Base-by-base conservation (phyloP, 2,888 invertebrate genomes). In the Adelognathus sp. region DNA sequence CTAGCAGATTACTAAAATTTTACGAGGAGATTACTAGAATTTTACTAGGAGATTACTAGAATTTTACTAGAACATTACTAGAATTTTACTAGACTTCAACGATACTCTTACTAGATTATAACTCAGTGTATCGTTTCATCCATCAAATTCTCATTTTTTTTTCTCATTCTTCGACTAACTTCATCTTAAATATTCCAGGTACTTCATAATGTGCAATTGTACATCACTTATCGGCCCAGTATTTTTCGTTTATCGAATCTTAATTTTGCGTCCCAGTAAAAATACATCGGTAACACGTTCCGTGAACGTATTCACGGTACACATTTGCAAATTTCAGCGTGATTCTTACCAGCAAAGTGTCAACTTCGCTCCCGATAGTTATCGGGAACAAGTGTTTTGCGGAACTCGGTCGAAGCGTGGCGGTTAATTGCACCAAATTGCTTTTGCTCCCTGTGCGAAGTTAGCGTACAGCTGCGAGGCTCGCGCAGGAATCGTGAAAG, bases 361-460 rank as follows among this genome's bases (percentile, higher is more conserved):
- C 75, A 75, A 71, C 56, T 71, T 75, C 41, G 71, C 50, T 75
- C 27, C 46, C 64, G 69, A 79, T 79, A 75, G 79, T 79, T 79
- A 75, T 75, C 75, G n/a, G 61, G 69, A 75, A 79, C 75, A 79
- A 79, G 79, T 79, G 79, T n/a, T 79, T 75, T 64, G 56, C 67
- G 63, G 63, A 71, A 79, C 79, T 75, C 71, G 67, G 66, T 75
- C 71, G 67, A 61, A n/a, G 63, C 46, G 76, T 64, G 71, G 58
- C 75, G 71, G 71, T 79, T 79, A 79, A 79, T 79, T 79, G 71
- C 67, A 71, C 66, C 61, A 79, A 79, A 79, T 79, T 79, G 75
- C 79, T 79, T 79, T 75, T 67, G 61, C 70, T 66, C 39, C 46
- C 41, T 46, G 64, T 29, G 60, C 54, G 61, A 78, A 78, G 73